Base-by-base conservation (phyloP, 1,140 invertebrate species). In the Euura lappo region DNA sequence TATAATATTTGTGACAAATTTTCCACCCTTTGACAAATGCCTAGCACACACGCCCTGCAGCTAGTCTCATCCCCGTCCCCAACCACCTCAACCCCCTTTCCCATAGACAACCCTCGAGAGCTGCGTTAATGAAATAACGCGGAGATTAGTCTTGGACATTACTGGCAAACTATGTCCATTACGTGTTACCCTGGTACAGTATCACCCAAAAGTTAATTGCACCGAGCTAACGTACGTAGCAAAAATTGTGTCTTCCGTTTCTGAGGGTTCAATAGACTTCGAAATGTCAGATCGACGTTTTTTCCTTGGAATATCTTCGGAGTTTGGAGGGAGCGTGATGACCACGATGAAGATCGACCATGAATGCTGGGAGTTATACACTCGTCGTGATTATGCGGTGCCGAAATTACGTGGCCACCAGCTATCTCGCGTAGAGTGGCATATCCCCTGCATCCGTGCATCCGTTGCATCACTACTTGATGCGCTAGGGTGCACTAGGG, bases 141-240 rank as follows among this genome's bases (percentile, higher is more conserved):
- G 86, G 84, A 84, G 84, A 88, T 88, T 88, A 88, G 87, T 88
- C 85, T 87, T 85, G 87, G 86, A 87, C 87, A 88, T 88, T 87
- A 88, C 83, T 85, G 79, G 78, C 84, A 82, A 87, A 88, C 87
- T 87, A 87, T 88, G 87, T 85, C 85, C 87, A 88, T 88, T 88
- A 88, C 80, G 80, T 28, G 28, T 78, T 75, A 80, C 73, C 76
- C 79, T 64, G 45, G 73, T 77, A 75, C 79, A 76, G 71, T 28
- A 51, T 44, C n/a, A 10, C 10, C 2, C 44, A 70, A 70, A 70
- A 70, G 69, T 45, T 44, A 42, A 47, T 65, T 66, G 51, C 28
- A 1, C 28, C 28, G 28, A 28, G 28, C 28, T 28, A 28, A 28
- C 28, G 28, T 28, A 28, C 28, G 1, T 28, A 28, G 28, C 28